Evolutionary conservation across 1,140 invertebrate species (phyloP), one percentile per base, ranked within the genome.

Genomic region (Monomorium pharaonis): DNA sequence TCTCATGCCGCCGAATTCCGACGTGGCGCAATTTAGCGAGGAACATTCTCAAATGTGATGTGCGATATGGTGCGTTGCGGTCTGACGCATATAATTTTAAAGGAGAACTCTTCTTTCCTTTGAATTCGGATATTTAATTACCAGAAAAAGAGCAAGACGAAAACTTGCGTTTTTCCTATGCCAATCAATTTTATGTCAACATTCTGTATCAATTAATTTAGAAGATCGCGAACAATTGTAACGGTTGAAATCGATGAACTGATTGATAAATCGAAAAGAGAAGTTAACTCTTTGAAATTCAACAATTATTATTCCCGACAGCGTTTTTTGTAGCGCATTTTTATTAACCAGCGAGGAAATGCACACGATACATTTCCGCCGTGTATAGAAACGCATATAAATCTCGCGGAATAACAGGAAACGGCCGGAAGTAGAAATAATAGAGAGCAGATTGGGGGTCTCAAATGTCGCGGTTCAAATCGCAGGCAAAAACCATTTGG

Each of bases 401-500:
- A 81, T 70, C 49, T 81, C 10, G 14, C 51, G 49, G 63, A 81
- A 81, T 81, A 81, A 81, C 54, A 86, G 69, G 63, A 56, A 72
- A 62, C 44, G 37, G 51, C n/a, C 21, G 12, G 27, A 54, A 49
- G 54, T 65, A 63, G 33, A 58, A 72, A 42, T 58, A 87, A 88
- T 54, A 74, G 62, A 75, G 33, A 87, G 30, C 58, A 85, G 21
- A 77, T 21, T 5, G 51, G 44, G 60, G 51, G 42, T 70, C 72
- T 78, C 62, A 67, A 87, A 78, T 44, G 49, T 27, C 37, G 49
- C 21, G 30, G n/a, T 88, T 84, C 63, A 47, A 87, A 77, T 12
- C 47, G 51, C 37, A 24, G 21, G 30, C 30, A 78, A 87, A 76
- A 88, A 87, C 56, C 56, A 87, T 85, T 87, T 54, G 33, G n/a